Evolutionary conservation across 92 coral and sea anemone genomes (phyloP), one percentile per base, ranked within the genome.

Genomic region (Actinostola sp.): DNA sequence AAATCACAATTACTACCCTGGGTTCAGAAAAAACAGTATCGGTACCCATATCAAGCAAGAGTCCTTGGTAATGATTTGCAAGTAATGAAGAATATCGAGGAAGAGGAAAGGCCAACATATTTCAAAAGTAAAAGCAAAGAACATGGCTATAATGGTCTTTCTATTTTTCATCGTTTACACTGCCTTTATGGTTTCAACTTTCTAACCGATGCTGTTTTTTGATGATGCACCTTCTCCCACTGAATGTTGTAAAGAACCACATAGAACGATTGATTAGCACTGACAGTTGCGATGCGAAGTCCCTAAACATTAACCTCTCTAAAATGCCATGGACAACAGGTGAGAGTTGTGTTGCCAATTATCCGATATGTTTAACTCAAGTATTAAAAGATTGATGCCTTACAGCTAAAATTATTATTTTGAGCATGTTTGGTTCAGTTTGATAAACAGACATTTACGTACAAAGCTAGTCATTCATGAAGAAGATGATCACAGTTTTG

Each of bases 81-180:
- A 48, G 38, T 15, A 27, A 69, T 69, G 64, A 49, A 51, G 39
- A 44, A 31, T 30, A 30, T 69, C 11, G 74, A 68, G 23, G 74
- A 86, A 42, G 91, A 81, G 55, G 86, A 85, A 70, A 79, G 89
- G 38, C 81, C 76, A 55, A 78, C 85, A 32, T 58, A 65, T 67
- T 72, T 66, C 39, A 68, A 63, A 71, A 72, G 67, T 17, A 72
- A 52, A 66, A 66, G 72, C 32, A 66, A 66, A 24, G 72, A 43
- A 26, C 19, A 66, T 16, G 72, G 72, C 55, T 49, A 24, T 16
- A 27, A 56, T 21, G 67, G 67, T 27, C 23, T 56, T 56, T 72
- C 77, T 9, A 35, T 72, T 19, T 34, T 72, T 32, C 53, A 72
- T 31, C 64, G 57, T 28, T 21, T 64, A 64, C 34, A 64, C 35